Conservation (phyloP, 2,113 vertebrate species). For the Montifringilla adamsi region DNA sequence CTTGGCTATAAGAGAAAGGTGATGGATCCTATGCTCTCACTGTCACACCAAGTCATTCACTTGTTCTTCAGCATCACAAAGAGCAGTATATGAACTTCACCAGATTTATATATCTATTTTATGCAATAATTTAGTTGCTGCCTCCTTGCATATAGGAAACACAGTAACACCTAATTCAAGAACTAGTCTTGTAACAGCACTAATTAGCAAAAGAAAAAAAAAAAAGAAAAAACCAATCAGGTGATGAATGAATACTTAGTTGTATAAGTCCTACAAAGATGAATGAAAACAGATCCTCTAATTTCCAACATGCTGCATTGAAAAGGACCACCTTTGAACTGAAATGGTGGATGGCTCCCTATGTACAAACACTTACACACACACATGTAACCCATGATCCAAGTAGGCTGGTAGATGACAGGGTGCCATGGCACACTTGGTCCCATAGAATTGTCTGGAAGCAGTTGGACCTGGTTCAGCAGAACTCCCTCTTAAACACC, state of each 20-base stretch:
- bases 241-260: background rate
- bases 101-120: background rate
- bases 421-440: background rate
- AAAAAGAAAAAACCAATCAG: background rate
- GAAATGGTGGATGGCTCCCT: background rate
- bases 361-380: background rate
- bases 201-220: background rate
- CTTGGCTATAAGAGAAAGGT: background rate
- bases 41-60: background rate
- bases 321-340: background rate
- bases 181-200: background rate
- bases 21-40: background rate
- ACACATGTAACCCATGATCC: background rate
- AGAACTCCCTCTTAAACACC: background rate
- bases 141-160: background rate
- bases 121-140: background rate
- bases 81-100: background rate
- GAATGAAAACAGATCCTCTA: background rate
- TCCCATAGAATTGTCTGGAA: background rate
- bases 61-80: conserved; percentile 7
- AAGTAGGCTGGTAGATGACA: background rate
- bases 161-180: background rate
- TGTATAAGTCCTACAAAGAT: background rate
- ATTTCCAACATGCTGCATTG: background rate
- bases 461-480: background rate